Evolutionary conservation across 1,140 invertebrate species (phyloP), one percentile per base, ranked within the genome.

Genomic region (Sycophaga agraensis): DNA sequence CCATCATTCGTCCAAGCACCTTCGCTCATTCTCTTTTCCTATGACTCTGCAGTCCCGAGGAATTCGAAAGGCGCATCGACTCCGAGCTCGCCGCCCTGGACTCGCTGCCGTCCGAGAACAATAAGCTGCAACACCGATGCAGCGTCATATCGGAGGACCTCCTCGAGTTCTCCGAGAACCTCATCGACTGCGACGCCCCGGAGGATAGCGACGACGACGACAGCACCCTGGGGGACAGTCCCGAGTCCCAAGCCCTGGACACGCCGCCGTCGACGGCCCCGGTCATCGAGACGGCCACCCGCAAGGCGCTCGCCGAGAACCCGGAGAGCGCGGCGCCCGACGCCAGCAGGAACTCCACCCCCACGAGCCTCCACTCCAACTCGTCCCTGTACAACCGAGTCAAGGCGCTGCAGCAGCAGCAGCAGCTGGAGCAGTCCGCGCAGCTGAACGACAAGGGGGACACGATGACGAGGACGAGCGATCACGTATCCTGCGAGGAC

Each of bases 401-500:
- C 7, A 56, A 56, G 6, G 7, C n/a, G 14, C 55, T 51, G 40
- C 63, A 55, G 35, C 35, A 54, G 12, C 16, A 12, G 8, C 48
- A 55, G 43, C 59, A 54, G 22, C 21, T 43, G 11, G n/a, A 31
- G 17, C 40, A 43, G n/a, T 35, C 40, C 8, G 21, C 45, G 42
- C 34, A 39, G 3, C 28, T 39, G 17, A 31, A 45, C 28, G 35
- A 59, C 54, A 40, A 63, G 62, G n/a, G 62, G 66, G 50, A 61
- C 48, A 61, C 48, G 56, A 49, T 63, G 61, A 63, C 54, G 9
- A 68, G 79, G n/a, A 77, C 78, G 28, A 78, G 80, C 14, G 91
- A 94, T 74, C 92, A 93, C 68, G 93, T 96, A 0, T 94, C 92
- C 51, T 96, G 94, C 70, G 93, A 96, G 79, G 94, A 97, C 83